Conservation (phyloP, 1,140 invertebrate genomes). For the Micrasema minimum region DNA sequence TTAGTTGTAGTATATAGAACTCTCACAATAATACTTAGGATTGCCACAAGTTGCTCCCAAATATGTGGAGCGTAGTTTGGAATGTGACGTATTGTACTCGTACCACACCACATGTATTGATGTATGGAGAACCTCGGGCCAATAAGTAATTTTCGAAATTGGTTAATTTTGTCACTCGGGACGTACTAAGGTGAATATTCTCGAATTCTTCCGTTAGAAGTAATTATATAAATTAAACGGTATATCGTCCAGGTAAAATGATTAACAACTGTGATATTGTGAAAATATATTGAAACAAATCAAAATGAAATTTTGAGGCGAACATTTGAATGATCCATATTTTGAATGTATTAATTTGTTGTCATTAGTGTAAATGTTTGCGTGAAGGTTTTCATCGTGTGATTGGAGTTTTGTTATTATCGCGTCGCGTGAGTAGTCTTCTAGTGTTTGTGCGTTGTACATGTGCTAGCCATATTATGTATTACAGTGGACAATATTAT, state of each 20-base stretch:
- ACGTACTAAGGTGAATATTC: slow-evolving; percentile 40
- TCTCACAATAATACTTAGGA: too few species aligned
- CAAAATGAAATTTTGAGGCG: slow-evolving; percentile 54
- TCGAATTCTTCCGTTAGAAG: slow-evolving; percentile 47
- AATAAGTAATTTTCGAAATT: too few species aligned
- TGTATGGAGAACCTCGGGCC: too few species aligned
- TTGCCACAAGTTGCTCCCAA: too few species aligned
- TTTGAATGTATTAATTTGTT: slow-evolving; percentile 24
- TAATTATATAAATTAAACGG: slow-evolving; percentile 49
- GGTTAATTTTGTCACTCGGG: slow-evolving; percentile 32
- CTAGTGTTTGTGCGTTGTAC: not conserved
- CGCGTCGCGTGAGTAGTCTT: slow-evolving; percentile 1
- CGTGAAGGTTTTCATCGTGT: slow-evolving; percentile 24
- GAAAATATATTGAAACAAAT: slow-evolving; percentile 51
- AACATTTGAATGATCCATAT: slow-evolving; percentile 34
- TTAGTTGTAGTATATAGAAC: too few species aligned
- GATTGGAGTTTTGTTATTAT: not conserved
- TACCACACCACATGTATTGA: too few species aligned
- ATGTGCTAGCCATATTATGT: not conserved
- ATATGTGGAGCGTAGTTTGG: too few species aligned
- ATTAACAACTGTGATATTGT: slow-evolving; percentile 54
- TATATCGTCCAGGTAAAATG: slow-evolving; percentile 53
- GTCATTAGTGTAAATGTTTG: slow-evolving; percentile 28
- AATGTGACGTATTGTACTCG: too few species aligned
- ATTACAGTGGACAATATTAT: slow-evolving; percentile 20